Conservation (phyloP, 2,797 vertebrate species). For the Odontamblyopus lacepedii region DNA sequence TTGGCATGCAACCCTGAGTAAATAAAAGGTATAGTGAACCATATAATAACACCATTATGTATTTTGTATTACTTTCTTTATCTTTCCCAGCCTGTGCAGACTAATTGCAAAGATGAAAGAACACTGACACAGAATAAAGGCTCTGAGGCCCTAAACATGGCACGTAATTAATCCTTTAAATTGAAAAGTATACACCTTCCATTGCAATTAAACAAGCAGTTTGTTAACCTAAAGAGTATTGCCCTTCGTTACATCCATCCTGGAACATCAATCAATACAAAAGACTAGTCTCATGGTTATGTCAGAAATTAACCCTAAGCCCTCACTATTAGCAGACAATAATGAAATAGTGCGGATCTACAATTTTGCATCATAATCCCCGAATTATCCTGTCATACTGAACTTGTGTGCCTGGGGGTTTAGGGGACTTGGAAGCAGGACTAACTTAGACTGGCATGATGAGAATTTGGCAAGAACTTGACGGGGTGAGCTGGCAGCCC, state of each 20-base stretch:
- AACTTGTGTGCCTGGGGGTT: constrained; percentile 45
- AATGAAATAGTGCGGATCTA: constrained; percentile 27
- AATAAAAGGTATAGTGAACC: not conserved
- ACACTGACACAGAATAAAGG: not conserved
- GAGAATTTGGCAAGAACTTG: constrained; percentile 25
- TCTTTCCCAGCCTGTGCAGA: not conserved
- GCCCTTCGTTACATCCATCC: not conserved
- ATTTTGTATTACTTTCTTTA: not conserved
- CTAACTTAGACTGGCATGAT: constrained; percentile 41
- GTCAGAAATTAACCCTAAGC: constrained; percentile 37
- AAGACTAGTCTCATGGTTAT: not conserved
- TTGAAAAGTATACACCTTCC: not conserved
- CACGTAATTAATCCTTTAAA: not conserved
- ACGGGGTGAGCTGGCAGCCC: constrained; percentile 20
- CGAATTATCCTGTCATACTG: constrained; percentile 40
- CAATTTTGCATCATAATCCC: constrained; percentile 57
- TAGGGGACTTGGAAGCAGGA: constrained; percentile 29
- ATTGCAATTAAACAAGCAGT: not conserved
- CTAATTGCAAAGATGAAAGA: not conserved
- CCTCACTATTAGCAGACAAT: not conserved
- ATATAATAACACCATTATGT: not conserved
- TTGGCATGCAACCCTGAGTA: not conserved
- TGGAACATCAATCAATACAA: not conserved
- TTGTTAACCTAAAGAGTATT: not conserved
- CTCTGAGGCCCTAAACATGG: not conserved